Evolutionary conservation across 2,888 invertebrate species (phyloP), one percentile per base, ranked within the genome.

Genomic region (Formica aserva): DNA sequence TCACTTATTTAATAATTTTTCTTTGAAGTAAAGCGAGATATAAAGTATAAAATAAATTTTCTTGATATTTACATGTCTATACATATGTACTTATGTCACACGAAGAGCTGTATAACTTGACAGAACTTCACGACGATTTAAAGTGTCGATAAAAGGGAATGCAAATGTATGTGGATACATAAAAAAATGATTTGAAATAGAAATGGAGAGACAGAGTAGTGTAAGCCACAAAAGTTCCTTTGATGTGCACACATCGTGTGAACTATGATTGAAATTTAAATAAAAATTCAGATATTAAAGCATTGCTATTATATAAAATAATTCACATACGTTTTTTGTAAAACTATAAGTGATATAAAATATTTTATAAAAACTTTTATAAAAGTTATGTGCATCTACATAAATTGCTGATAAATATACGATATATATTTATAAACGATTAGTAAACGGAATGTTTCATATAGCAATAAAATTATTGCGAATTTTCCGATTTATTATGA

Each of bases 51-150:
- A 29, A 41, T 22, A 76, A 52, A 63, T 75, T 32, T 63, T 63
- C 45, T 11, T 60, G 6, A 2, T 35, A 13, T 29, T 3, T 22
- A 81, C 38, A 74, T 67, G 52, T 77, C 5, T 41, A 48, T 26
- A 26, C 26, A 26, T 55, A 45, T 26, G 63, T 72, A 63, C 67
- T 69, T 57, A 38, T 45, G 45, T 48, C 26, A 67, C 18, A 22
- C 45, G 35, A 74, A 62, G 48, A 35, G 74, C 77, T 60, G 75
- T 65, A 83, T 84, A 88, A 83, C 67, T 85, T 87, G 83, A 85
- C 63, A 57, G 85, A 84, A 85, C 84, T 84, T 83, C 65, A 74
- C 62, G 75, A 83, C 83, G 82, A 88, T 88, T 85, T 65, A 65
- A 85, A 82, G 71, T 72, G 48, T 76, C 82, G 82, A 85, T 88